Evolutionary conservation across 2,888 invertebrate species (phyloP), one percentile per base, ranked within the genome.

Genomic region (Drosophila ezoana): DNA sequence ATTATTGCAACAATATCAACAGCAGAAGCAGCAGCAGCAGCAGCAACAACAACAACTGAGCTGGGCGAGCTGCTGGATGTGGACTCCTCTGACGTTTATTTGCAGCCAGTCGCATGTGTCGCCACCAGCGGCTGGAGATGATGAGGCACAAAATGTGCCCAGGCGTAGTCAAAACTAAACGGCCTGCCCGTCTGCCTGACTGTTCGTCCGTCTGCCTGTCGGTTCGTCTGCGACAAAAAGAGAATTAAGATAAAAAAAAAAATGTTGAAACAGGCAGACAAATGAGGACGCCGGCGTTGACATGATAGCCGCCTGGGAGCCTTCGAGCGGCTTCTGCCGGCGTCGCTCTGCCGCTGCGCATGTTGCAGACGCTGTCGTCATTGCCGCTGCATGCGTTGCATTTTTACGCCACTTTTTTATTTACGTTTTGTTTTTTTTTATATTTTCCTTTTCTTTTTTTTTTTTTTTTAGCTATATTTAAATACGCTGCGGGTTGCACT

Each of bases 241-340:
- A 58, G 69, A 74, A 74, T 62, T 60, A 67, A 70, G 71, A 75
- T 37, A 71, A 76, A 71, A 44, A 75, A 75, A 68, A 71, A 60
- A 33, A 61, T 58, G 53, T 78, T 65, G 70, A 63, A 59, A 72
- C 79, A 79, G 77, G 76, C 81, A 74, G 77, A 78, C 85, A 87
- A 87, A 87, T 89, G 87, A 87, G 89, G 73, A 87, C 82, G 89
- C 56, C 80, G 69, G 58, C 87, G 82, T 88, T 88, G 88, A 84
- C 86, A 87, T 88, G 88, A 84, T 86, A 83, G 78, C 77, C 77
- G 76, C 74, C 62, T 72, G 77, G 60, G 57, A 76, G 75, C 60
- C 74, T 59, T 52, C 40, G 65, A 77, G 65, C 64, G 43, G n/a
- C 49, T 13, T 54, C 43, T 44, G 62, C 48, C 56, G 44, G 49